phyloP scores from a whole-genome alignment of 2,113 vertebrate species.

The Crotalus helleri region DNA sequence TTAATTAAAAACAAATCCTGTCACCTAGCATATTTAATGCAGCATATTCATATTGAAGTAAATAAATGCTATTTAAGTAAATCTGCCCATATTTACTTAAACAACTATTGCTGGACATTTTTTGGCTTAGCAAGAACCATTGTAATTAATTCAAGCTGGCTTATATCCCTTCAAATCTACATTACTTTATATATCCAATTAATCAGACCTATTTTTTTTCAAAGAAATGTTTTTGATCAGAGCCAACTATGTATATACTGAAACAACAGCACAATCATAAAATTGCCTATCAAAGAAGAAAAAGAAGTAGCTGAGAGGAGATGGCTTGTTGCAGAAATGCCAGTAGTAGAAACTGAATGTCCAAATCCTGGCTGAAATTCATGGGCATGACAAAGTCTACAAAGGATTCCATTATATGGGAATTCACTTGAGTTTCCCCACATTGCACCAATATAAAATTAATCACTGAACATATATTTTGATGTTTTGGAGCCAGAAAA shows the following conservation, averaged over 20 bases:
- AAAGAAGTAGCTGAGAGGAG: neutral
- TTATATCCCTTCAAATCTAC: conserved; percentile 36
- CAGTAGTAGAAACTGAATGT: conserved; percentile 1
- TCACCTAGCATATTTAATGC: neutral
- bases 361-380: neutral
- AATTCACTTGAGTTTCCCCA: conserved; percentile 59
- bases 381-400: conserved; percentile 22
- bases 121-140: conserved; percentile 16
- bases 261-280: conserved; percentile 18
- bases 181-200: conserved; percentile 24
- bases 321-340: neutral
- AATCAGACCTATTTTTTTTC: conserved; percentile 13
- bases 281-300: neutral
- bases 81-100: neutral
- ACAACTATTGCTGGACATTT: neutral
- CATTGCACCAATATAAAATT: conserved; percentile 52
- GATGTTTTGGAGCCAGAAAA: conserved; percentile 62
- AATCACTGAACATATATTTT: conserved; percentile 60
- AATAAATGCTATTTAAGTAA: neutral
- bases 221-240: conserved; percentile 1
- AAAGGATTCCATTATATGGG: conserved; percentile 62
- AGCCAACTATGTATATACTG: neutral
- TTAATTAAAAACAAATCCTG: neutral
- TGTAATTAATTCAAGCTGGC: conserved; percentile 28
- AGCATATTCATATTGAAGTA: neutral